Evolutionary conservation across 2,797 vertebrate genomes (phyloP), one percentile per base, ranked within the genome.

Genomic region (Spinus olivaceus): DNA sequence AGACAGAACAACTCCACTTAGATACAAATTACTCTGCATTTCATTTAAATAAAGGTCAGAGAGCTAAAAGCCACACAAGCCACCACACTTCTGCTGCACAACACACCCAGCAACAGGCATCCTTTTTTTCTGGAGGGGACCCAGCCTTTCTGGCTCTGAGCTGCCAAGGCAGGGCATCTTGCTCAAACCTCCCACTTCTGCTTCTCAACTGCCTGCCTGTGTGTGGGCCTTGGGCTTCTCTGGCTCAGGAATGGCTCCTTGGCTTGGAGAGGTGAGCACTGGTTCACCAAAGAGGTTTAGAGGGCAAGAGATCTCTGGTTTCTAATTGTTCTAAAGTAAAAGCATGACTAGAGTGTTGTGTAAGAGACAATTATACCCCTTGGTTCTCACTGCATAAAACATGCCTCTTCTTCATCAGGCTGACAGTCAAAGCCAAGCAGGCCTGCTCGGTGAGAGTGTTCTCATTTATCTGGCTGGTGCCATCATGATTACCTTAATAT

Each of bases 21-120:
- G 56, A 63, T 67, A 79, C 33, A 88, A 93, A 95, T 94, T 94
- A 80, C 64, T 81, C 60, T 74, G 64, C 50, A 18, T 92, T 95
- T 94, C 76, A 92, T 88, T 96, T 93, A 94, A 94, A 94, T 70
- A 89, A 89, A 91, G 83, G 90, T 92, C 94, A 80, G 63, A 22
- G 60, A 70, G 64, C 73, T 78, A 77, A 84, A 95, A 86, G 77
- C 81, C 69, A 12, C 83, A 35, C 63, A 83, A 88, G 23, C 57
- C 61, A n/a, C 42, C 33, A 24, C 51, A 32, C 44, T 73, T 88
- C n/a, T 61, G 66, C 60, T 51, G 27, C 37, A 21, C 42, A 80
- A 59, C 30, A 66, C 32, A 37, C 60, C 21, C 88, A 80, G 46
- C 66, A 65, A 81, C 85, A 91, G 65, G 56, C 86, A 63, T 73